phyloP scores from a whole-genome alignment of 2,113 vertebrate species.

The Gasterosteus nipponicus region DNA sequence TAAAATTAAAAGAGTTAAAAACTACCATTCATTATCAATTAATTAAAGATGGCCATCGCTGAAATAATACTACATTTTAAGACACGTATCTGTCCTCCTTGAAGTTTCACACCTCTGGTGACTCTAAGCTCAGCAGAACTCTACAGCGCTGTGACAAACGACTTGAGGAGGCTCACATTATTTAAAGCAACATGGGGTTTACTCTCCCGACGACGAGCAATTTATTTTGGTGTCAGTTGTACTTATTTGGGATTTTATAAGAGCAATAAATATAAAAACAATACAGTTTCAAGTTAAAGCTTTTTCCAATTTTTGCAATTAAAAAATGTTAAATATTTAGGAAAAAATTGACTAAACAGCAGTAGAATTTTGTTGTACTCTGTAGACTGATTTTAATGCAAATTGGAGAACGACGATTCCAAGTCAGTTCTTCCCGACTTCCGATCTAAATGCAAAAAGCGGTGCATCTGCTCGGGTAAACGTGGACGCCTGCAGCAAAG shows the following conservation, averaged over 20 bases:
- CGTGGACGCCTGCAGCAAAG: neutral
- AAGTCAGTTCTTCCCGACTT: neutral
- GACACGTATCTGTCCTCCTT: neutral
- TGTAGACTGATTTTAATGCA: neutral
- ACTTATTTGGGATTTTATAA: neutral
- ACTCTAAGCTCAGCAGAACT: neutral
- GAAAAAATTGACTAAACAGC: neutral
- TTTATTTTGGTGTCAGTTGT: neutral
- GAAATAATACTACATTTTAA: neutral
- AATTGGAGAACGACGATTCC: neutral
- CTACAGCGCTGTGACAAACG: neutral
- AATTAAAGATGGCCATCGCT: neutral
- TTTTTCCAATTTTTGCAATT: neutral
- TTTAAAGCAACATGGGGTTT: neutral
- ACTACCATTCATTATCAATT: constrained; percentile 3
- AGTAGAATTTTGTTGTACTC: neutral
- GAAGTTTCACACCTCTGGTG: neutral
- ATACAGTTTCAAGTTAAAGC: neutral
- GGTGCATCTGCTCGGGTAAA: neutral
- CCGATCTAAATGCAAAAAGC: neutral
- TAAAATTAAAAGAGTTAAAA: neutral
- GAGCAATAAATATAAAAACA: constrained; percentile 1
- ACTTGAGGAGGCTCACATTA: neutral
- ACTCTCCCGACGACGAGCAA: neutral
- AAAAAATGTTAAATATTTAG: neutral